phyloP scores from a whole-genome alignment of 2,113 vertebrate genomes.

The Planiliza haematocheilus region DNA sequence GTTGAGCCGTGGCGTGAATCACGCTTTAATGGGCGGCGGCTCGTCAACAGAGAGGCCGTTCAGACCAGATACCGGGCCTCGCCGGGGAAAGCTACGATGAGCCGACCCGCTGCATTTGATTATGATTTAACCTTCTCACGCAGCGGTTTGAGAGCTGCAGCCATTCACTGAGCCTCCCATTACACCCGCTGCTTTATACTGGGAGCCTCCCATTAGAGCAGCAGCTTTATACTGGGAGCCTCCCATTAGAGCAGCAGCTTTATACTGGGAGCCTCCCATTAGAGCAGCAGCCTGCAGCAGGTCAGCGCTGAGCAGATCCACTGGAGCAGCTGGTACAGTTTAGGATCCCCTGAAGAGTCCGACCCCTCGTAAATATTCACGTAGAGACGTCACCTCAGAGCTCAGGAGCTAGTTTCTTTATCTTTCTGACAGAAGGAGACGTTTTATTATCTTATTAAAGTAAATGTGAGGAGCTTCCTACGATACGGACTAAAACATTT shows the following conservation, averaged over 20 bases:
- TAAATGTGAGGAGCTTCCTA: too few relatives aligned
- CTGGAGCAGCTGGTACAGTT: slow-evolving; percentile 30
- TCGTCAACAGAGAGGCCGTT: slow-evolving; percentile 47
- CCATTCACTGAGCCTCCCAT: slow-evolving; percentile 27
- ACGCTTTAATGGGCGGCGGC: slow-evolving; percentile 41
- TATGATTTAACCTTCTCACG: slow-evolving; percentile 44
- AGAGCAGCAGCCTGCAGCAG: slow-evolving; percentile 36
- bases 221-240: slow-evolving; percentile 28
- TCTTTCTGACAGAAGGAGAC: too few relatives aligned
- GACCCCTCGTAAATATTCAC: slow-evolving; percentile 22
- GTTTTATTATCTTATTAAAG: too few relatives aligned
- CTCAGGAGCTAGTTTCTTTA: background rate
- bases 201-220: too few relatives aligned
- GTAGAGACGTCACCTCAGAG: background rate
- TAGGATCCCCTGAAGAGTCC: slow-evolving; percentile 6
- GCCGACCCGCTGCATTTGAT: slow-evolving; percentile 49
- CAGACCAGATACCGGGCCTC: slow-evolving; percentile 28
- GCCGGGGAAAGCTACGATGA: slow-evolving; percentile 15
- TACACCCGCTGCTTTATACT: background rate
- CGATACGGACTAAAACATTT: too few relatives aligned
- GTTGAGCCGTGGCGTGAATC: slow-evolving; percentile 18
- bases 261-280: slow-evolving; percentile 50
- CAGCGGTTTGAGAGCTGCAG: slow-evolving; percentile 37
- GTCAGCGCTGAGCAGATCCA: slow-evolving; percentile 40
- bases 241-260: slow-evolving; percentile 35